A percentile compares a stretch with the other conserved stretches of the same genome.
Evolutionary conservation across 2,113 vertebrate genomes (phyloP).

Genomic region (Aegotheles bennettii): DNA sequence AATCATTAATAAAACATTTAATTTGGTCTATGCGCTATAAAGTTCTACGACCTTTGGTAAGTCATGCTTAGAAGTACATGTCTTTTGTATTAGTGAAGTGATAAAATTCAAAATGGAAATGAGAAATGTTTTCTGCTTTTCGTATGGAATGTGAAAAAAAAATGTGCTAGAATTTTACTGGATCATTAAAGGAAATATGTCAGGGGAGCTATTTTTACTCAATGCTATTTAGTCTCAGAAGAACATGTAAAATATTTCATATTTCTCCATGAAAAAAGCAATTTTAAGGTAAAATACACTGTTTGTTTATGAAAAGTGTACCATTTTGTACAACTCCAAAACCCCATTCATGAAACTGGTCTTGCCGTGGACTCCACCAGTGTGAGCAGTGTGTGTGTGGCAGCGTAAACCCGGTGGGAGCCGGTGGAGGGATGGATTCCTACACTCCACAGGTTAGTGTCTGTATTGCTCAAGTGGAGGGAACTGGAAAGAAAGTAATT

Average conservation of each 20-base stretch:
- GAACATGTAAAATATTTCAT: neutral
- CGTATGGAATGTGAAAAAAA: neutral
- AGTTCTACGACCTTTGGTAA: slow-evolving; percentile 19
- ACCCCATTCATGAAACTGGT: neutral
- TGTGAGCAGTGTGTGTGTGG: neutral
- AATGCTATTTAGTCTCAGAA: neutral
- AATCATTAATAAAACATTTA: slow-evolving; percentile 55
- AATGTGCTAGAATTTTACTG: neutral
- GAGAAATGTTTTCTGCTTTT: slow-evolving; percentile 1
- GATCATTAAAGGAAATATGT: neutral
- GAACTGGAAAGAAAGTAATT: neutral
- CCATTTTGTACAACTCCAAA: neutral
- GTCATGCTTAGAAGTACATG: slow-evolving; percentile 36
- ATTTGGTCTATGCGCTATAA: neutral
- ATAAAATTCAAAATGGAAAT: slow-evolving; percentile 36
- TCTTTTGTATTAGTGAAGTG: slow-evolving; percentile 24
- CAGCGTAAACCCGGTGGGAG: accelerated
- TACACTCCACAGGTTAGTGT: accelerated
- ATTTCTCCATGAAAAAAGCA: neutral
- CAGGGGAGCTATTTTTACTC: neutral
- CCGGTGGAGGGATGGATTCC: neutral
- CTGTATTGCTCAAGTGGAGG: neutral
- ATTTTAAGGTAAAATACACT: neutral
- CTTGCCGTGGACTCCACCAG: neutral
- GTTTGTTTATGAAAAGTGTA: neutral